Evolutionary conservation across 2,888 invertebrate species (phyloP), one percentile per base, ranked within the genome.

Genomic region (Ferdinandea cuprea): DNA sequence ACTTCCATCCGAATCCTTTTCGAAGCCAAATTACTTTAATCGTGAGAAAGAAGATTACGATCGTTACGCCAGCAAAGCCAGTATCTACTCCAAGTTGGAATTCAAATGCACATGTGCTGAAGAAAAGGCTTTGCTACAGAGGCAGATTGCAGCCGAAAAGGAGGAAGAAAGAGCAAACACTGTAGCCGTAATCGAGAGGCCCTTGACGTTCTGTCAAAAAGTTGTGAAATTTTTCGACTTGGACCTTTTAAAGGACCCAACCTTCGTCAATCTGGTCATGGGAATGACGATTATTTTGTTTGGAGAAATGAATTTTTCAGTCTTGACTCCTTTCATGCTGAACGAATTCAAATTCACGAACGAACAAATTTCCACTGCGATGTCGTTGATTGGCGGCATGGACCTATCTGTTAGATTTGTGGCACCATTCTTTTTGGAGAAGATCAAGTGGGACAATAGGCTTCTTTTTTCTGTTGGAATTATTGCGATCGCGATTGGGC

Each of bases 211-310:
- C 71, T 91, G 91, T 52, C 90, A 93, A 87, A 94, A 94, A 88
- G 87, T 95, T 0, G 90, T 92, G 1, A 90, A 93, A 56, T 95
- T 95, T 87, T 95, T 95, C 86, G 95, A 95, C 88, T 91, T 95
- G 56, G 94, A 94, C 87, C 91, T 95, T 54, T 88, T 95, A 28
- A 93, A 92, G 86, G 95, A 95, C 89, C 92, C 93, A 5, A 93
- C 94, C 3, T 95, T 94, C 86, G 92, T 95, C 4, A 95, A 94
- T 86, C 90, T 95, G 44, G 94, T 94, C 92, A 83, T 95, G 73
- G 95, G 95, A 21, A 92, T 95, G 85, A 94, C 94, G 11, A 90
- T 95, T 46, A 95, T 95, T n/a, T 94, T 93, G 88, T 95, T 95
- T 86, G 93, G 93, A 19, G 95, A 95, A 89, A 88, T 95, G 54